Evolutionary conservation across 2,888 invertebrate genomes (phyloP), one percentile per base, ranked within the genome.

Genomic region (Yponomeuta cagnagella): DNA sequence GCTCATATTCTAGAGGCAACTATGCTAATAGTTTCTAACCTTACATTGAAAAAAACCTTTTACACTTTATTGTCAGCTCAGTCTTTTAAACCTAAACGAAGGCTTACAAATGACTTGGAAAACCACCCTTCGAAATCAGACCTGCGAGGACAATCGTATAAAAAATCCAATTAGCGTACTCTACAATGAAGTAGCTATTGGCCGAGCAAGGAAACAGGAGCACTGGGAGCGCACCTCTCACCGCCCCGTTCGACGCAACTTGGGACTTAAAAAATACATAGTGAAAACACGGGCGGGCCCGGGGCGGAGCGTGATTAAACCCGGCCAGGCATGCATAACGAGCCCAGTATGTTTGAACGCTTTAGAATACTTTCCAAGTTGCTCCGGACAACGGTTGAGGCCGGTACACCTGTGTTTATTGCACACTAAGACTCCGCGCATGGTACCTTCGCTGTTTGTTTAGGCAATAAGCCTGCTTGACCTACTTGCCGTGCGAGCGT

Each of bases 261-360:
- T 80, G 77, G 82, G 81, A 85, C 86, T 88, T 87, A 87, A 90
- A 90, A 91, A 90, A 90, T 89, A 90, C 88, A 89, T 87, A 88
- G 89, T 88, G 85, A 87, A 89, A 89, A 89, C 87, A 89, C 88
- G 86, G 89, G 85, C 78, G 80, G 79, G 87, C 88, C 87, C 82
- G 84, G 84, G 83, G 82, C 77, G 80, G 82, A 77, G 83, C 83
- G 83, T 90, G 90, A 90, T 91, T 91, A 90, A 91, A 90, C 83
- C 83, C 89, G 84, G 84, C 90, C 86, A 88, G 82, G 90, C 90
- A 88, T 90, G 88, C 87, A 86, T 87, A 90, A 90, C 89, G 88
- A 89, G 86, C 77, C 79, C 83, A 85, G 87, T 87, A 85, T 90
- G 88, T 91, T 91, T 90, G 89, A 85, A 86, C 90, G 88, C 85